phyloP scores from a whole-genome alignment of 1,140 invertebrate species.

The Himalopsyche phryganea region DNA sequence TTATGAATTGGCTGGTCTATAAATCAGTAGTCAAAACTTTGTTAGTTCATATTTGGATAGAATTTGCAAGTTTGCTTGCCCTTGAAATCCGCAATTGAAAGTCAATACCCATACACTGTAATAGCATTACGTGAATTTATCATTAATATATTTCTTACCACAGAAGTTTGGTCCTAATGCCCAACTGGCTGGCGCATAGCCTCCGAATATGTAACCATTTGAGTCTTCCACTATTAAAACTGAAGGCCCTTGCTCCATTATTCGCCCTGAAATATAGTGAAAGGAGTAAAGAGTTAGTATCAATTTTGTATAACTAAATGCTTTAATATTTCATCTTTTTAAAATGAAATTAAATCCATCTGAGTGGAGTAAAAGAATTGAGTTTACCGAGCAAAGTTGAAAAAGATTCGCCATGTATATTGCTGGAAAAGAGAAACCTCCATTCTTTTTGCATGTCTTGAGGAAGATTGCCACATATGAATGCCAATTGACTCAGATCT shows the following conservation, averaged over 20 bases:
- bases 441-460: conserved; percentile 69
- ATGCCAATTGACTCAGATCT: conserved; percentile 72
- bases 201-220: conserved; percentile 83
- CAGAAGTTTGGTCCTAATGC: conserved; percentile 45
- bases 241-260: conserved; percentile 73
- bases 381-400: conserved; percentile 68
- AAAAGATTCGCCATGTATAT: conserved; percentile 80
- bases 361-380: too few species aligned
- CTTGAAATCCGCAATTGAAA: too few species aligned
- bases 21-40: too few species aligned
- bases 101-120: too few species aligned
- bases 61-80: too few species aligned
- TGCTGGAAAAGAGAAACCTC: conserved; percentile 79
- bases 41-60: too few species aligned
- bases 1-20: too few species aligned
- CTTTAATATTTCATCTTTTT: too few species aligned
- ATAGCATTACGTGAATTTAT: too few species aligned
- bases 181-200: conserved; percentile 78
- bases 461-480: conserved; percentile 72
- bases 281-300: too few species aligned
- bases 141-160: conserved; percentile 9
- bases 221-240: conserved; percentile 75
- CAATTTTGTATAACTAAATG: too few species aligned
- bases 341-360: too few species aligned
- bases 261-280: conserved; percentile 56